Percentiles rank a stretch among this genome's conserved stretches.
Conservation (phyloP, 2,797 vertebrate species). For the Enteromius paludinosus region DNA sequence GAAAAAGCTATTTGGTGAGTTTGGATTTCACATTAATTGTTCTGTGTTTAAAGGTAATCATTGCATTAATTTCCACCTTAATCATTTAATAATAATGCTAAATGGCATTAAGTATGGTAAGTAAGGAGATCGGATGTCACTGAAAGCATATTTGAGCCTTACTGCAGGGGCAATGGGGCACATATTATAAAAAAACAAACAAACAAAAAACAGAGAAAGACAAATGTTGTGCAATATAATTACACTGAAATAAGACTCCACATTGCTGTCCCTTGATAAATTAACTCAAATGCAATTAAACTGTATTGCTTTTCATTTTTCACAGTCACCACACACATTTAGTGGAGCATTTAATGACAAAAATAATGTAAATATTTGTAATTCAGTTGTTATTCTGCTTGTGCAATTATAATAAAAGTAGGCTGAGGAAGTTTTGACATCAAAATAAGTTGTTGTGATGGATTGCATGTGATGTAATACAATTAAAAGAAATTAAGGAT, state of each 20-base stretch:
- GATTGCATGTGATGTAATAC: constrained; percentile 90
- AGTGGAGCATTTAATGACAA: background rate
- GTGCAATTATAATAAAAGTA: constrained; percentile 26
- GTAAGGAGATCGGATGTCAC: background rate
- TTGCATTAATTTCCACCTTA: background rate
- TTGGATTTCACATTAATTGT: background rate
- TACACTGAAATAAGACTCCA: constrained; percentile 2
- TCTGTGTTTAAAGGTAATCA: background rate
- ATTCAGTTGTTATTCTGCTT: constrained; percentile 37
- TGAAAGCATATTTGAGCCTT: background rate
- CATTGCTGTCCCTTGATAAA: background rate
- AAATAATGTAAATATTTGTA: constrained; percentile 29
- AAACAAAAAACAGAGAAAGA: background rate
- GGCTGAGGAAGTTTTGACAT: constrained; percentile 48
- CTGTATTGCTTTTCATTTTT: constrained; percentile 1
- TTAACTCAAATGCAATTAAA: background rate
- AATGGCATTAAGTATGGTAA: background rate
- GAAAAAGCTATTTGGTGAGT: background rate
- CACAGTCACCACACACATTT: background rate
- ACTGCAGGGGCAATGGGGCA: background rate
- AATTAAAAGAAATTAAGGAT: constrained; percentile 93
- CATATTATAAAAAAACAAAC: background rate
- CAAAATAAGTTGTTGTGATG: constrained; percentile 75
- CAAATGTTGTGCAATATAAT: background rate
- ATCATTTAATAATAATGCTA: background rate